A percentile compares a stretch with the other conserved stretches of the same genome.
Evolutionary conservation across 2,113 vertebrate species (phyloP).

Genomic region (Rhynchomys soricoides): DNA sequence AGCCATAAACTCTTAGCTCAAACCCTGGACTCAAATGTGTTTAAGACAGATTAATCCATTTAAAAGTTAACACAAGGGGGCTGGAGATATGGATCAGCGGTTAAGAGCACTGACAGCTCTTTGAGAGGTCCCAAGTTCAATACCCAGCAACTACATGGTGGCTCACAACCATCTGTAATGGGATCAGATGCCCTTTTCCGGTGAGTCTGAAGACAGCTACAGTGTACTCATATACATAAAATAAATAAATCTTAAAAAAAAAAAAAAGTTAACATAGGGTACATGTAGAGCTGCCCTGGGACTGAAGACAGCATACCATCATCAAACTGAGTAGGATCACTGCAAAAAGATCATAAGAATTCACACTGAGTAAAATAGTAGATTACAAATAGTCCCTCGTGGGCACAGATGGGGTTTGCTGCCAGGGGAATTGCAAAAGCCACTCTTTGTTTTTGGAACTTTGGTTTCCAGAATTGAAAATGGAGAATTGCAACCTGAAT

Average conservation of each 20-base stretch:
- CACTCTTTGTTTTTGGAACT: background rate
- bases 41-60: conserved; percentile 29
- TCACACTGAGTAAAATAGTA: conserved; percentile 10
- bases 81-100: too few relatives aligned
- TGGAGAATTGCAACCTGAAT: background rate
- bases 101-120: too few relatives aligned
- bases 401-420: conserved; percentile 13
- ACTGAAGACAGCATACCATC: background rate
- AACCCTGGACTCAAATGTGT: background rate
- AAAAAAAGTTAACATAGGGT: background rate
- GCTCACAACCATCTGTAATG: too few relatives aligned
- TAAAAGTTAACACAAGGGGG: background rate
- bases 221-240: too few relatives aligned
- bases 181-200: too few relatives aligned
- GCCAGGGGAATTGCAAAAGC: conserved; percentile 24
- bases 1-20: background rate
- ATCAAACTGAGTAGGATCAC: conserved; percentile 38
- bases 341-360: conserved; percentile 20
- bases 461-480: conserved; percentile 38
- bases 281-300: background rate
- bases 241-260: too few relatives aligned
- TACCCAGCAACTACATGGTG: too few relatives aligned
- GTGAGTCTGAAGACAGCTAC: too few relatives aligned
- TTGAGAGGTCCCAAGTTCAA: too few relatives aligned
- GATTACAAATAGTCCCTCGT: background rate